Evolutionary conservation across 2,888 invertebrate genomes (phyloP), one percentile per base, ranked within the genome.

Genomic region (Luffia ferchaultella): DNA sequence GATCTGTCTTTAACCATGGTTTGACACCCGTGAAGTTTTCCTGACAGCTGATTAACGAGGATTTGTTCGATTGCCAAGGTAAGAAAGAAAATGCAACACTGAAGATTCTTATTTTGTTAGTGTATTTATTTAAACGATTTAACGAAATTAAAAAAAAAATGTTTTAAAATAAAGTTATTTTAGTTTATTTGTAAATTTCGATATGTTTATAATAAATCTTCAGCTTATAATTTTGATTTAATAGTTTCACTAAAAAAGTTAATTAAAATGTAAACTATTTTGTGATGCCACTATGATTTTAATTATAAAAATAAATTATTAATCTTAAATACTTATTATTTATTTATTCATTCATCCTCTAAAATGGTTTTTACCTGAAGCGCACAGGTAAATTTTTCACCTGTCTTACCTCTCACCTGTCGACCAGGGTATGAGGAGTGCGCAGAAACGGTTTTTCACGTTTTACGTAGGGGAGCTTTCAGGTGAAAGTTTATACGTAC

Each of bases 1-100:
- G 55, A 76, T 71, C 79, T 82, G 80, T 82, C 83, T 73, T 60
- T 63, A 70, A 65, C 74, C 72, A 73, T 72, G 71, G 67, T 73
- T 76, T 82, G 82, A 82, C 75, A 74, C 62, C 66, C 68, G 72
- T 80, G 82, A 83, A 68, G 74, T 60, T 63, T 60, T 60, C 61
- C 61, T 80, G 82, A 83, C 82, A 82, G 77, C 65, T 70, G 63
- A 65, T 61, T 63, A 62, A 62, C 54, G 57, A 54, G 48, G 20
- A n/a, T n/a, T n/a, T n/a, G n/a, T 19, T 20, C 1, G 19, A 17
- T 40, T 40, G 42, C n/a, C n/a, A n/a, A n/a, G n/a, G 30, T 30
- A 30, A 30, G 3, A 12, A 30, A 12, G 30, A 30, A 7, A 30
- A 30, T 30, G 30, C 5, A 30, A 30, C 3, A 12, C 12, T 7